Base-by-base conservation (phyloP, 2,797 vertebrate genomes). In the Halcyon leucocephala region DNA sequence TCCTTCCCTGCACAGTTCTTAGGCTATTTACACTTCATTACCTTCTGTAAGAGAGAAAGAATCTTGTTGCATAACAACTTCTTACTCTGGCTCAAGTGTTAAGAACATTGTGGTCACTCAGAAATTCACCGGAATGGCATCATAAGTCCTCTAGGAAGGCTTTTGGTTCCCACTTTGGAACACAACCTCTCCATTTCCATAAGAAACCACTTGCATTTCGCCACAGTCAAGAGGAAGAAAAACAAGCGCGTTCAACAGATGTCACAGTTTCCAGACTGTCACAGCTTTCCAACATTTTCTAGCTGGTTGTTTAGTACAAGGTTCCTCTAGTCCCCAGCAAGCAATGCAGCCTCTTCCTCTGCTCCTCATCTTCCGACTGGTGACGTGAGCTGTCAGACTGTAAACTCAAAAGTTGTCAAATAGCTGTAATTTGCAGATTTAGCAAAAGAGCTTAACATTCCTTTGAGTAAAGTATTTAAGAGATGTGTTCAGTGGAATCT, bases 371-470 rank as follows among this genome's bases (percentile, higher is more conserved):
- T 28, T 55, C 79, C 6, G 8, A 37, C 82, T 15, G 89, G 72
- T 86, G 95, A 94, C 64, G 66, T 58, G 90, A 96, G 86, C 95
- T 93, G 95, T 77, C 94, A 93, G 90, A 66, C 86, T 89, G 90
- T 48, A 93, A 94, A 96, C 86, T 82, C 86, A 4, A 49, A 29
- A 76, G 77, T 41, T 93, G 93, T 95, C 94, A 92, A 83, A 84
- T 22, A 94, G 80, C 94, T 92, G 5, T 41, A 62, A 91, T 82
- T 92, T 93, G 70, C 83, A 96, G 93, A 92, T 93, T 90, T 89
- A 90, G 83, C 65, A 93, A 76, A 94, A 97, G 88, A 95, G 77
- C 88, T 96, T 95, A 95, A 86, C 58, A 70, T 94, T 86, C 81
- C 70, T 95, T 88, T 93, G 86, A 97, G 93, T 49, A 86, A 93